phyloP scores from a whole-genome alignment of 2,888 invertebrate species.

The Agrochola litura region DNA sequence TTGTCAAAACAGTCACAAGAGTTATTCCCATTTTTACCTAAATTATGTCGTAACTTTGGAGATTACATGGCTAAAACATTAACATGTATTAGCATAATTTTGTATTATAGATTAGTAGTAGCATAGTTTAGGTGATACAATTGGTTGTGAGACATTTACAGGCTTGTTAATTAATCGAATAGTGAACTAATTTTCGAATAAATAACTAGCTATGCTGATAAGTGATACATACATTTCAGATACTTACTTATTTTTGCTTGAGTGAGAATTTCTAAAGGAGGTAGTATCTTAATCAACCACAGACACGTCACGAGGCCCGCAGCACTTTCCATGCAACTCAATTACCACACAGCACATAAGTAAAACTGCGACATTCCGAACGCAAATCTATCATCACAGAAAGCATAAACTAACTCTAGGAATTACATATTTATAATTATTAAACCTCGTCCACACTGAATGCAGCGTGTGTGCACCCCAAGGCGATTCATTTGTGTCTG shows the following conservation, averaged over 20 bases:
- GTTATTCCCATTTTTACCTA: background rate
- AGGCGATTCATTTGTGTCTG: background rate
- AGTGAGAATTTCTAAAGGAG: background rate
- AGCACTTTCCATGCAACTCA: constrained; percentile 15
- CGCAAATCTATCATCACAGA: constrained; percentile 40
- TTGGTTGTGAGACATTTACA: constrained; percentile 4
- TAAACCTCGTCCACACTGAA: constrained; percentile 17
- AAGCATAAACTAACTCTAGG: constrained; percentile 34
- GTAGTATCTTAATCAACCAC: constrained; percentile 27
- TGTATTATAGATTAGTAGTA: background rate
- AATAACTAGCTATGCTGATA: background rate
- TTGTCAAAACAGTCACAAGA: background rate
- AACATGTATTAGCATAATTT: constrained; percentile 10
- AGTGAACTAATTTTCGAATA: background rate
- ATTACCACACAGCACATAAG: constrained; percentile 16
- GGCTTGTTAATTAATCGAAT: background rate
- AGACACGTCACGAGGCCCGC: background rate
- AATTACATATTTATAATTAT: constrained; percentile 28
- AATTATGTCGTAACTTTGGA: background rate
- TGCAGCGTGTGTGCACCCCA: background rate
- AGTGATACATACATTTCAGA: background rate
- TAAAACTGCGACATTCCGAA: constrained; percentile 5
- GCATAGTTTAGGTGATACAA: background rate
- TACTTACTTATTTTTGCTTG: background rate
- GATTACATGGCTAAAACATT: background rate